These are phyloP conservation scores for Dexiosoma caninum DNA, from an alignment of 2,888 invertebrate genomes.

Conservation along the genomic window DNA sequence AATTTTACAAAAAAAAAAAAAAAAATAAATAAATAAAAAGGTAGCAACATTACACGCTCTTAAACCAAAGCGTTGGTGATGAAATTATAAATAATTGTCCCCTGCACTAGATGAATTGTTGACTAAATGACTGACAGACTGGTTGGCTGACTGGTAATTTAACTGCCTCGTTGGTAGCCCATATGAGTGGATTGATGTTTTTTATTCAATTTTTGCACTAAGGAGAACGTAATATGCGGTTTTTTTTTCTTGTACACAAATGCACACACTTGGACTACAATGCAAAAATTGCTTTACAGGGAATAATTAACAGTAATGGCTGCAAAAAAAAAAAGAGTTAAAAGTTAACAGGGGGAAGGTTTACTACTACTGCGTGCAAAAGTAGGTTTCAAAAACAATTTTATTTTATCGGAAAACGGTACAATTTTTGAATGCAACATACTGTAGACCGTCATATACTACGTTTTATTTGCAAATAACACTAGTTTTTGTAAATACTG, in stretches of 20 bases:
- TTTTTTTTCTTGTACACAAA: conserved; percentile 26
- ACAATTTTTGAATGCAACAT: no score
- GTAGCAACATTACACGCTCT: neutral
- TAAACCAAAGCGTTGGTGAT: conserved; percentile 58
- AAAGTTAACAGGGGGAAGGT: conserved; percentile 26
- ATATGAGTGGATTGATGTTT: conserved; percentile 33
- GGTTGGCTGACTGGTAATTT: conserved; percentile 2
- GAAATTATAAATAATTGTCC: conserved; percentile 62
- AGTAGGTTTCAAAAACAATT: neutral
- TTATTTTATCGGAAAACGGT: neutral
- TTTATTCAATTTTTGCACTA: conserved; percentile 14
- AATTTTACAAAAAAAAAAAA: neutral
- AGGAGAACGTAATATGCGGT: conserved; percentile 39
- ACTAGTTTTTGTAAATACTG: no score
- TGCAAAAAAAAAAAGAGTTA: neutral
- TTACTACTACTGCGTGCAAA: neutral
- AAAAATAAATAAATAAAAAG: neutral
- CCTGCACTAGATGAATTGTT: conserved; percentile 39
- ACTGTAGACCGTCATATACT: no score
- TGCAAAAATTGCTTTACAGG: conserved; percentile 62
- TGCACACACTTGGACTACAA: conserved; percentile 52
- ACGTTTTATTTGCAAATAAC: no score
- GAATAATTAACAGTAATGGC: conserved; percentile 53
- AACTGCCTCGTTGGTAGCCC: conserved; percentile 4
- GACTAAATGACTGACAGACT: conserved; percentile 40